Evolutionary conservation across 1,140 invertebrate genomes (phyloP).

Genomic region (Heterodera carotae): DNA sequence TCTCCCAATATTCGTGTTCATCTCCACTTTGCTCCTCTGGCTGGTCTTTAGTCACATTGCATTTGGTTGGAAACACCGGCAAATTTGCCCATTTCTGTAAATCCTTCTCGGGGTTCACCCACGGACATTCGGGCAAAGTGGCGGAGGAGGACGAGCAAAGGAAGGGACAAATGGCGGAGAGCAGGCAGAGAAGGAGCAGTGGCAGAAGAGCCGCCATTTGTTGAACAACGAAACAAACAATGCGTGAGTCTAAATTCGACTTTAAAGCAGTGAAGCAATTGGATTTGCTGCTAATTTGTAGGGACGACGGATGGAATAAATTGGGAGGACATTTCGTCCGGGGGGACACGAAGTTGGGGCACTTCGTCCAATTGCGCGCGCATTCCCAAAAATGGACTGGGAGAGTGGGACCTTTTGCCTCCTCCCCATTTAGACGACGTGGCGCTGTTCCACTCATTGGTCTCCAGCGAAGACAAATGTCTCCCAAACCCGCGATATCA

Average conservation of each 20-base stretch:
- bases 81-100: slow-evolving; percentile 43
- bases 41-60: slow-evolving; percentile 44
- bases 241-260: not conserved
- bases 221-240: not conserved
- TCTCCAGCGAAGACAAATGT: not conserved
- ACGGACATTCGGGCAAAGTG: slow-evolving; percentile 49
- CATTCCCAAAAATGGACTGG: too few species aligned
- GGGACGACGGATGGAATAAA: not conserved
- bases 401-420: not conserved
- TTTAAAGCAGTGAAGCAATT: not conserved
- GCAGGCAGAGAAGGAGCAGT: not conserved
- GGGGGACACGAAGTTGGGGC: not conserved
- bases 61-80: slow-evolving; percentile 26
- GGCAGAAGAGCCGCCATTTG: not conserved
- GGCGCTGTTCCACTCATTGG: not conserved
- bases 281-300: too few species aligned
- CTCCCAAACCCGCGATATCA: not conserved
- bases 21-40: slow-evolving; percentile 37
- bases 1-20: slow-evolving; percentile 40
- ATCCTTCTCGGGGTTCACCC: slow-evolving; percentile 47
- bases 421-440: slow-evolving; percentile 4
- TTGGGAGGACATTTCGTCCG: too few species aligned
- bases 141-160: not conserved
- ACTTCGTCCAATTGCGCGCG: too few species aligned
- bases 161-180: too few species aligned